Evolutionary conservation across 2,113 vertebrate genomes (phyloP).

Genomic region (Anhinga rufa): DNA sequence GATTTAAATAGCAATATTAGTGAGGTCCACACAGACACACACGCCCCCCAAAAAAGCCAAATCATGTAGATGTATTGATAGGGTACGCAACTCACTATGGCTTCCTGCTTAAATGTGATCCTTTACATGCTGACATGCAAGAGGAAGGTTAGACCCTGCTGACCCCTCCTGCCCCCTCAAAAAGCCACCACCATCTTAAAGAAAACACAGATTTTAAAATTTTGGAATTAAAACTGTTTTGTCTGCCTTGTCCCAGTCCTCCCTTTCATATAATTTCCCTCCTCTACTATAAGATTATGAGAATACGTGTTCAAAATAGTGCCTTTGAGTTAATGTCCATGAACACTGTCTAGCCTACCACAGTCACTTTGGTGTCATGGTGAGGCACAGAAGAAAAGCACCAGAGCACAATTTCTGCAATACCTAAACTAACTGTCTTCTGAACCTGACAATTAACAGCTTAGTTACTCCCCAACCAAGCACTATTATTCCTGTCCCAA

Average conservation of each 20-base stretch:
- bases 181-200: neutral
- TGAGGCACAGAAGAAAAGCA: neutral
- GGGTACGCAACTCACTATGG: neutral
- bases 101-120: neutral
- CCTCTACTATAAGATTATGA: neutral
- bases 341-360: neutral
- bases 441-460: neutral
- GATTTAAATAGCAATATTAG: neutral
- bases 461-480: neutral
- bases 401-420: neutral
- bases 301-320: neutral
- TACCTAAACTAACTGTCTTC: neutral
- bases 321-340: neutral
- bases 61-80: neutral
- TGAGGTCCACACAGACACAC: neutral
- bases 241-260: neutral
- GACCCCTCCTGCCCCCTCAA: rapidly evolving
- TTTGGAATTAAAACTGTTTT: neutral
- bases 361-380: neutral
- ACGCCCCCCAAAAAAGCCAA: neutral
- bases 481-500: neutral
- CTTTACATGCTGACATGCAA: neutral
- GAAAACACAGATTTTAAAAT: neutral
- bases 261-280: neutral
- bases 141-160: neutral